phyloP scores from a whole-genome alignment of 2,113 vertebrate species.

The Gavia stellata region DNA sequence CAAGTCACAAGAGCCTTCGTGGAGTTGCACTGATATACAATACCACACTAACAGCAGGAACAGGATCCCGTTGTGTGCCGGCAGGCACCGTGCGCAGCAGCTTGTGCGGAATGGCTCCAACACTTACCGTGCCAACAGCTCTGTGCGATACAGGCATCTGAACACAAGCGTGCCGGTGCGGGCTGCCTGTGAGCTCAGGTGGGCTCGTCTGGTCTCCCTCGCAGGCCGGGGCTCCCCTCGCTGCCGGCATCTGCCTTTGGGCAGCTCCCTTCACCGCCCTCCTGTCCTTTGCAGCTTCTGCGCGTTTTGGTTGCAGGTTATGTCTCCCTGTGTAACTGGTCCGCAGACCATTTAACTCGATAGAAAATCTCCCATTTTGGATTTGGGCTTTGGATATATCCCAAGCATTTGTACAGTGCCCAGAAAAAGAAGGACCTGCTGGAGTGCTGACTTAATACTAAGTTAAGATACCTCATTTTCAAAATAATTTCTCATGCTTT shows the following conservation, averaged over 20 bases:
- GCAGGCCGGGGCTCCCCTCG: accelerated
- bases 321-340: not conserved
- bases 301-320: not conserved
- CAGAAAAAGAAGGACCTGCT: not conserved
- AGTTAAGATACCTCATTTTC: not conserved
- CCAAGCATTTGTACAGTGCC: not conserved
- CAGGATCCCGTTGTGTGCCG: not conserved
- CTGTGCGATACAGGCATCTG: accelerated
- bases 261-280: not conserved
- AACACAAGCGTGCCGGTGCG: accelerated
- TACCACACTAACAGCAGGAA: not conserved
- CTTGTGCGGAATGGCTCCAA: not conserved
- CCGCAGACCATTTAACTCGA: not conserved
- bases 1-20: not conserved
- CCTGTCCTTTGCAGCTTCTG: accelerated
- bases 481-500: not conserved
- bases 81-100: accelerated
- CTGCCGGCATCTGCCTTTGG: not conserved
- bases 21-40: not conserved
- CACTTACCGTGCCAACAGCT: not conserved
- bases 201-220: accelerated
- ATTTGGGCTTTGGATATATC: not conserved
- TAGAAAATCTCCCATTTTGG: not conserved
- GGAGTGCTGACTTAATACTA: not conserved
- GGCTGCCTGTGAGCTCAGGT: not conserved